Percentiles rank a stretch among this genome's conserved stretches.
Conservation (phyloP, 92 coral and sea anemone species). For the Pocillopora grandis region DNA sequence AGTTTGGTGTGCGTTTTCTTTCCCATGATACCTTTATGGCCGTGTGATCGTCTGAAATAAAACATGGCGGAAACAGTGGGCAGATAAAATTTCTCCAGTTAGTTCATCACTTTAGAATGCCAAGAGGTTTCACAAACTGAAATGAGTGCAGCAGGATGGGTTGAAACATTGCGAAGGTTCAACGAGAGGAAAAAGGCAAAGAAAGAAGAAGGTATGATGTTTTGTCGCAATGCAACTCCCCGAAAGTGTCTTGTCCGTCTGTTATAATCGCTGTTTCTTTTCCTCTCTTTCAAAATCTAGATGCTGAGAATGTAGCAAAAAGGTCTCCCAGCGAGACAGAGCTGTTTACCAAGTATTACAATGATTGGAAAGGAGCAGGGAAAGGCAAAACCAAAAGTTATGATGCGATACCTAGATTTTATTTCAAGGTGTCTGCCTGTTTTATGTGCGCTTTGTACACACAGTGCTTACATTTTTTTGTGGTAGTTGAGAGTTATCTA, state of each 20-base stretch:
- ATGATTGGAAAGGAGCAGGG: constrained; percentile 79
- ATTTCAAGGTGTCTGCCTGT: constrained; percentile 57
- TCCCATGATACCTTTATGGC: constrained; percentile 52
- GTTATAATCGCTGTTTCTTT: too few species aligned
- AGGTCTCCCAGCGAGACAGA: constrained; percentile 76
- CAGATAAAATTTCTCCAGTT: not conserved
- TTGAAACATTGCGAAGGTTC: constrained; percentile 67
- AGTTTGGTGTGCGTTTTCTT: not conserved
- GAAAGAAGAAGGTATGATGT: constrained; percentile 48
- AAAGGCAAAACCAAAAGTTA: constrained; percentile 67
- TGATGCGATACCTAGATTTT: constrained; percentile 87
- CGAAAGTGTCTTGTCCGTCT: too few species aligned
- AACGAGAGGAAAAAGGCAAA: constrained; percentile 76
- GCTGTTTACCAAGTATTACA: constrained; percentile 80
- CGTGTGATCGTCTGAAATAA: constrained; percentile 63
- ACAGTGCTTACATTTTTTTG: too few species aligned
- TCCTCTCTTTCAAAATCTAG: not conserved
- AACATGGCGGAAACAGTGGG: constrained; percentile 77
- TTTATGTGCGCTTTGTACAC: too few species aligned
- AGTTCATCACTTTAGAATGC: not conserved
- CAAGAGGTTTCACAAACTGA: constrained; percentile 6
- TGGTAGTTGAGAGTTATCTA: too few species aligned
- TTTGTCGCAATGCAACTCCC: not conserved
- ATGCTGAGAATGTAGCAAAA: constrained; percentile 32
- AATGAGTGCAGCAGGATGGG: constrained; percentile 68